Conservation (phyloP, 2,888 invertebrate species). For the Lasioglossum malachurum region DNA sequence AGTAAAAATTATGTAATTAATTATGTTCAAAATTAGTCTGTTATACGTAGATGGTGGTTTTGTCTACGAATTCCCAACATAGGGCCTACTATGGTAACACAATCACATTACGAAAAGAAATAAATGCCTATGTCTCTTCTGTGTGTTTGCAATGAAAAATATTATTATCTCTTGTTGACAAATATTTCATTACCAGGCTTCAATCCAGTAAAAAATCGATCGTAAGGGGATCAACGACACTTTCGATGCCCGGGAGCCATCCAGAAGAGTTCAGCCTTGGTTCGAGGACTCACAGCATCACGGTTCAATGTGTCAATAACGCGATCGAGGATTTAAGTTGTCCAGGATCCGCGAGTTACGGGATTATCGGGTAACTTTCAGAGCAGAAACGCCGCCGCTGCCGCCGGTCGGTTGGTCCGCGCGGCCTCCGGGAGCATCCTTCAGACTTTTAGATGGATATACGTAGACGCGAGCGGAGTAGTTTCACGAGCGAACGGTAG, state of each 20-base stretch:
- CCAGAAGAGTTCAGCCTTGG: neutral
- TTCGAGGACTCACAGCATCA: neutral
- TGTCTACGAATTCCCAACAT: too few species aligned
- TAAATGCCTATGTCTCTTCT: too few species aligned
- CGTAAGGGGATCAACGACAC: neutral
- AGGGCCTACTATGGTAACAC: too few species aligned
- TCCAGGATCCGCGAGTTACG: neutral
- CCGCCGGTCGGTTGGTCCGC: neutral
- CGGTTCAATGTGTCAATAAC: constrained; percentile 3
- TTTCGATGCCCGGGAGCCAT: neutral
- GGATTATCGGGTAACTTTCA: neutral
- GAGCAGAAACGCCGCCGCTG: neutral
- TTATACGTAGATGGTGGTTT: too few species aligned
- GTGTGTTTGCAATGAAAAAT: too few species aligned
- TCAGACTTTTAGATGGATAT: constrained; percentile 9
- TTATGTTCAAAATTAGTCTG: too few species aligned
- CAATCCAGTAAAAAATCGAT: neutral
- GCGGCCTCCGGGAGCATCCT: constrained; percentile 1
- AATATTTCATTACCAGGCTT: neutral
- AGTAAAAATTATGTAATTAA: too few species aligned
- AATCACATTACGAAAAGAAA: too few species aligned
- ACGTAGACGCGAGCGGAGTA: constrained; percentile 5
- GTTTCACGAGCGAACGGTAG: constrained; percentile 14
- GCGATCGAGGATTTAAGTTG: constrained; percentile 5
- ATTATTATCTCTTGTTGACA: too few species aligned